Percentiles rank a stretch among this genome's conserved stretches.
Conservation (phyloP, 2,113 vertebrate species). For the Catagonus wagneri region DNA sequence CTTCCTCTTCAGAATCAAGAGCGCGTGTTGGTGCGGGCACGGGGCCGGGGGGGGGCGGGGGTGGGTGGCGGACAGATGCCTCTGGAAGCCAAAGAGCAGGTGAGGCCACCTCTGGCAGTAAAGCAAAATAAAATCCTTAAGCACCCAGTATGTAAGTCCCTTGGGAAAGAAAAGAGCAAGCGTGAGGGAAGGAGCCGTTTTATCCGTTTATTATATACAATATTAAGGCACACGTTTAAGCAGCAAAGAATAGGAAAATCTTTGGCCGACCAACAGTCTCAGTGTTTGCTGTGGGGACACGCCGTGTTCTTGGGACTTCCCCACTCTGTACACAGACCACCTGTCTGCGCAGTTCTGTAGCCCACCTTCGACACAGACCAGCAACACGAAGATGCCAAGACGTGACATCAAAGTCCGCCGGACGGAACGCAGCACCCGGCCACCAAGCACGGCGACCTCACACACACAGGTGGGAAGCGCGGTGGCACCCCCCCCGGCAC, state of each 20-base stretch:
- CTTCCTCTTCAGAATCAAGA: neutral
- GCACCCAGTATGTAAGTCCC: neutral
- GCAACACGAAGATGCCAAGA: slow-evolving; percentile 62
- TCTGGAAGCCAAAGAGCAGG: slow-evolving; percentile 6
- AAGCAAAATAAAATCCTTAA: neutral
- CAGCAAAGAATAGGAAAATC: slow-evolving; percentile 88
- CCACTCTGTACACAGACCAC: slow-evolving; percentile 80
- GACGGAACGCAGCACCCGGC: slow-evolving; percentile 78
- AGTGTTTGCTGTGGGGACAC: slow-evolving; percentile 75
- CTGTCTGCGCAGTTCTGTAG: slow-evolving; percentile 77
- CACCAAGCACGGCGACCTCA: slow-evolving; percentile 51
- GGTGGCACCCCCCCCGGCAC: neutral
- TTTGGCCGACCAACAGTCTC: slow-evolving; percentile 87
- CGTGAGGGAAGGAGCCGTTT: slow-evolving; percentile 34
- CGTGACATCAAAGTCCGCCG: slow-evolving; percentile 75
- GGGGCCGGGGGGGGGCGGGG: neutral
- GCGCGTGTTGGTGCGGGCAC: neutral
- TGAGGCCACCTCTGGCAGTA: too few relatives aligned
- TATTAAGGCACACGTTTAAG: slow-evolving; percentile 91
- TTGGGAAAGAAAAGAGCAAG: slow-evolving; percentile 51
- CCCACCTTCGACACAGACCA: slow-evolving; percentile 76
- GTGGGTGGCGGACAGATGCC: fast-evolving
- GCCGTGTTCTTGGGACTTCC: neutral
- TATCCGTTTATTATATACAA: slow-evolving; percentile 91
- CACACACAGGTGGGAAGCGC: slow-evolving; percentile 12